Evolutionary conservation across 37 sponge, comb jelly and placozoan genomes (phyloP), one percentile per base, ranked within the genome.

Genomic region (Geodia barretti): DNA sequence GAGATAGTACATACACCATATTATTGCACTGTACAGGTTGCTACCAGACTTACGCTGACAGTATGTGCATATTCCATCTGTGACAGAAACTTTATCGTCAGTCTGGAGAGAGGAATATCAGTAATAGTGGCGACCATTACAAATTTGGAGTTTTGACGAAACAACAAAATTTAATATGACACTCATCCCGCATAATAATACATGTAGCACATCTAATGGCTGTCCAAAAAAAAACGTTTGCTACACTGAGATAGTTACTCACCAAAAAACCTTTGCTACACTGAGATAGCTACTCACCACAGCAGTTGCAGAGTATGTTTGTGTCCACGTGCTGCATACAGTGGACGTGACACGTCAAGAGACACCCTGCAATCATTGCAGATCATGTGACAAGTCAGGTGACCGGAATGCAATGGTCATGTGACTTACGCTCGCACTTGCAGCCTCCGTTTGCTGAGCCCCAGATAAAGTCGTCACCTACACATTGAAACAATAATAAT

Each of bases 391-490:
- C 54, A 47, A 59, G 19, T 59, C 60, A 59, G 20, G 21, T 60
- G 21, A 21, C 61, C 19, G 20, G 21, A 19, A 60, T 60, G 21
- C 20, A 23, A 60, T 8, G n/a, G 31, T 32, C 36, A 25, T 9
- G 4, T 25, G 47, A 59, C 83, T n/a, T 37, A 90, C 90, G 75
- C 39, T 32, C 31, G 39, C 90, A 90, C 58, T 79, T 80, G 71
- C 63, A 79, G 1, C 85, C 90, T 26, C 23, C 39, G 31, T 71
- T 69, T 33, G 37, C 31, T 17, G 85, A 80, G 5, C 90, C 90
- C 90, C 90, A 90, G 47, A 90, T 80, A 29, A 68, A 71, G 47
- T 88, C 89, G 4, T 77, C 83, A 78, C 89, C 89, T 88, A 33
- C n/a, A n/a, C n/a, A n/a, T n/a, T n/a, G n/a, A n/a, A n/a, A n/a